phyloP scores from a whole-genome alignment of 2,113 vertebrate species.

The Abramis brama region DNA sequence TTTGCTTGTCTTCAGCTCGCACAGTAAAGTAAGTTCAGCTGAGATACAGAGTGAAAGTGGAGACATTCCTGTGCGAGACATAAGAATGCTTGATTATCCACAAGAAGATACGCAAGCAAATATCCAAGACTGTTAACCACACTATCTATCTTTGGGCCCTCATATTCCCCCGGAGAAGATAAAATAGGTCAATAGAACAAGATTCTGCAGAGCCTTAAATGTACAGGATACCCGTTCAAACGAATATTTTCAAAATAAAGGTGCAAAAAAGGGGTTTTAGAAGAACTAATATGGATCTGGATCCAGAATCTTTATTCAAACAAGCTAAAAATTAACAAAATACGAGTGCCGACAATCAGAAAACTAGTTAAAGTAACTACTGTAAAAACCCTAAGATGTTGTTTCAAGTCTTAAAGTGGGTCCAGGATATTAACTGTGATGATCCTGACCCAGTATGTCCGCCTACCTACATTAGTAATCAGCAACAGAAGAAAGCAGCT shows the following conservation, averaged over 20 bases:
- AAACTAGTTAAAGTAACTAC: not conserved
- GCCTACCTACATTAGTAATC: not conserved
- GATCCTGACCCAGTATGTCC: not conserved
- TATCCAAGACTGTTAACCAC: not conserved
- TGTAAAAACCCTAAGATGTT: not conserved
- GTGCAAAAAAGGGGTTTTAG: not conserved
- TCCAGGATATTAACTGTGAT: slow-evolving; percentile 16
- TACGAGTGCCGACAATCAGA: not conserved
- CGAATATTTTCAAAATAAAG: not conserved
- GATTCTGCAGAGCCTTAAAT: not conserved
- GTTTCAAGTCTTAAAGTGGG: not conserved
- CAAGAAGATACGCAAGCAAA: not conserved
- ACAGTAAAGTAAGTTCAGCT: not conserved
- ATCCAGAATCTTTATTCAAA: not conserved
- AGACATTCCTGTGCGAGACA: not conserved
- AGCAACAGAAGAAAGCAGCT: not conserved
- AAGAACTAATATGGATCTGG: not conserved
- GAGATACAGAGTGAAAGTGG: not conserved
- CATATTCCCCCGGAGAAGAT: not conserved
- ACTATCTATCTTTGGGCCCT: not conserved
- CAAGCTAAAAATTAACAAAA: not conserved
- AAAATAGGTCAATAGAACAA: slow-evolving; percentile 38
- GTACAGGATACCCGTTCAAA: not conserved
- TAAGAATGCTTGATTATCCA: not conserved
- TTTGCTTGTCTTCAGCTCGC: not conserved